These are phyloP conservation scores for Stenotaenia linearis DNA, from an alignment of 2,888 invertebrate species.

Conservation along the genomic window DNA sequence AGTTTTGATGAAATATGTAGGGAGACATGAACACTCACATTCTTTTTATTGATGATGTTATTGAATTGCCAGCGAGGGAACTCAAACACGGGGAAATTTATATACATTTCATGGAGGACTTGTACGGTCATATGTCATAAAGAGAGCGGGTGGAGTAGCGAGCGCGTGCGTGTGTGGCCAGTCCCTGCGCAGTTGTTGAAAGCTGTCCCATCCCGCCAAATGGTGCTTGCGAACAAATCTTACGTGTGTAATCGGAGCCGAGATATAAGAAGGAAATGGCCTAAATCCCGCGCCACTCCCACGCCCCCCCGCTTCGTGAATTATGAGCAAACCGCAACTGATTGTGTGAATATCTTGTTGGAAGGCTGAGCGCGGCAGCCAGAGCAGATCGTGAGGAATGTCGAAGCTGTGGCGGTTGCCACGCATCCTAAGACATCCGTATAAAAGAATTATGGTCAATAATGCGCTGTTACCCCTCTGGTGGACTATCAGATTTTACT, in stretches of 20 bases:
- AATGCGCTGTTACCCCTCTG: neutral
- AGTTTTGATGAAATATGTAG: neutral
- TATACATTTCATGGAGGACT: slow-evolving; percentile 19
- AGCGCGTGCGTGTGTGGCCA: neutral
- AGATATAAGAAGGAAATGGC: slow-evolving; percentile 24
- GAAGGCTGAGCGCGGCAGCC: neutral
- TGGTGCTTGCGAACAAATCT: slow-evolving; percentile 9
- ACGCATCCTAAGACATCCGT: slow-evolving; percentile 1
- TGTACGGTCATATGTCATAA: slow-evolving; percentile 17
- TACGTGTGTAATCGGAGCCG: slow-evolving; percentile 12
- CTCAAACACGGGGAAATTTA: slow-evolving; percentile 2
- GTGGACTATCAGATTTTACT: neutral
- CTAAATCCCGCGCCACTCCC: neutral
- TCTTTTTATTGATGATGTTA: slow-evolving; percentile 24
- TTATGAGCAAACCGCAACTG: slow-evolving; percentile 7
- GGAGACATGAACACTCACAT: neutral
- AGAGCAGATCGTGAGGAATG: neutral
- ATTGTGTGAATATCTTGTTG: slow-evolving; percentile 5
- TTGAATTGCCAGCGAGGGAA: slow-evolving; percentile 2
- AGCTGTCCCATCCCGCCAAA: slow-evolving; percentile 22
- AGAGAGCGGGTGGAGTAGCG: neutral
- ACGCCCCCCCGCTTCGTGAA: neutral
- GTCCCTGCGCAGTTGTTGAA: slow-evolving; percentile 15
- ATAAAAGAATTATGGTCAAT: slow-evolving; percentile 22
- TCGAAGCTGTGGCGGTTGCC: neutral